phyloP scores from a whole-genome alignment of 2,888 invertebrate species.

The Argyresthia albistria region DNA sequence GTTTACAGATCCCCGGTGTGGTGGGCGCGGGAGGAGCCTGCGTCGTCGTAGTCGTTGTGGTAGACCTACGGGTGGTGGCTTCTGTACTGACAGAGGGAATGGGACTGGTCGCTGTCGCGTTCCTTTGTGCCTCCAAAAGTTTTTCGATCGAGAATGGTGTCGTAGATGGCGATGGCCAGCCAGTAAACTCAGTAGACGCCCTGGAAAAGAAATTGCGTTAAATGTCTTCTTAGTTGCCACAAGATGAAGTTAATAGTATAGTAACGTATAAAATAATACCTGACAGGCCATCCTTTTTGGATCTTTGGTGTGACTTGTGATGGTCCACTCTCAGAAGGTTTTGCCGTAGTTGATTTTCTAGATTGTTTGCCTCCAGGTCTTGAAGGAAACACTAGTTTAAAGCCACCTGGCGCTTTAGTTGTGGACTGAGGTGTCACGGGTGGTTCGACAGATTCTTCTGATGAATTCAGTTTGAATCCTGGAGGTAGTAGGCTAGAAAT shows the following conservation, averaged over 20 bases:
- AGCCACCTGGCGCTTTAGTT: conserved; percentile 59
- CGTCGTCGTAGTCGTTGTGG: conserved; percentile 76
- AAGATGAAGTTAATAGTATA: too few species aligned
- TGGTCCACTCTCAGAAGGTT: conserved; percentile 55
- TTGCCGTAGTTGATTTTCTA: conserved; percentile 73
- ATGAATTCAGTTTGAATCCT: conserved; percentile 56
- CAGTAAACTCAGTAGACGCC: conserved; percentile 90
- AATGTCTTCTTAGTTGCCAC: background rate
- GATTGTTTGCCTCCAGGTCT: conserved; percentile 77
- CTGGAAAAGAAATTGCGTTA: conserved; percentile 41
- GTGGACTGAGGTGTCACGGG: conserved; percentile 23
- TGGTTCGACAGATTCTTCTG: conserved; percentile 24
- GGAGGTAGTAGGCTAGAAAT: conserved; percentile 50
- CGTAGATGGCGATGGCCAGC: conserved; percentile 91
- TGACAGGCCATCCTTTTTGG: conserved; percentile 87
- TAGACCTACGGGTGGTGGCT: conserved; percentile 61
- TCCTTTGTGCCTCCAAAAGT: conserved; percentile 76
- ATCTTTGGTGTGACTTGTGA: conserved; percentile 75
- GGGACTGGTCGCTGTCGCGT: conserved; percentile 74
- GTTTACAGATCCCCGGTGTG: conserved; percentile 83
- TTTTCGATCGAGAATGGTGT: conserved; percentile 90
- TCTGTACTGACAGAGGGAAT: conserved; percentile 52
- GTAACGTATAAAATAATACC: conserved; percentile 51
- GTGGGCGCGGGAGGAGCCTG: conserved; percentile 81
- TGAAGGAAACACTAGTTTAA: conserved; percentile 86